Base-by-base conservation (phyloP, 2,888 invertebrate species). In the Euphydryas editha region DNA sequence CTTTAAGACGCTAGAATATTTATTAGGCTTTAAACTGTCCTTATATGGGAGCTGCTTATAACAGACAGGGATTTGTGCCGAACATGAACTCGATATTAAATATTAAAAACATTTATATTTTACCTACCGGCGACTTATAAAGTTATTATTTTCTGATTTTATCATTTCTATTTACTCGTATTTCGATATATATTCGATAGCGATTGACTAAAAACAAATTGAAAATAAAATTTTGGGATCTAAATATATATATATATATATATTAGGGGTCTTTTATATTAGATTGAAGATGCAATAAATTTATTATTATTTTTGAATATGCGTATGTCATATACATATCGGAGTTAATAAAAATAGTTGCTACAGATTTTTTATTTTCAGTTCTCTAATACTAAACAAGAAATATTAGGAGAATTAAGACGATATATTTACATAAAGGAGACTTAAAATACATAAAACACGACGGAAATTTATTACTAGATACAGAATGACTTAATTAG, bases 401-500 rank as follows among this genome's bases (percentile, higher is more conserved):
- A 15, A 44, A 15, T 39, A 44, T n/a, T 44, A n/a, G 1, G 15
- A 44, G n/a, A 44, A n/a, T 6, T 44, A 44, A 6, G 5, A n/a
- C n/a, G 5, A n/a, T 15, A 4, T 44, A 44, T 44, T 15, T 44
- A 46, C 20, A 30, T 54, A 17, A 54, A 54, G 30, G 51, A 51
- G 21, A 0, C 21, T 49, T 46, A 21, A 21, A 30, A 11, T 36
- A 30, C 18, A 17, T 11, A 30, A 51, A 36, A 36, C 36, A n/a
- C 54, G 30, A 4, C 30, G 30, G 39, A 18, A 63, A 63, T 63
- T 58, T 58, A 58, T 58, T 57, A 24, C 49, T 37, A 47, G 39
- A 51, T 30, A 39, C 63, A 64, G 46, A 17, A 36, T 47, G 64
- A 54, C 54, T 64, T 59, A 59, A 59, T 64, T 59, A 64, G 42